Base-by-base conservation (phyloP, 2,888 invertebrate species). In the Monoplex corrugatus region DNA sequence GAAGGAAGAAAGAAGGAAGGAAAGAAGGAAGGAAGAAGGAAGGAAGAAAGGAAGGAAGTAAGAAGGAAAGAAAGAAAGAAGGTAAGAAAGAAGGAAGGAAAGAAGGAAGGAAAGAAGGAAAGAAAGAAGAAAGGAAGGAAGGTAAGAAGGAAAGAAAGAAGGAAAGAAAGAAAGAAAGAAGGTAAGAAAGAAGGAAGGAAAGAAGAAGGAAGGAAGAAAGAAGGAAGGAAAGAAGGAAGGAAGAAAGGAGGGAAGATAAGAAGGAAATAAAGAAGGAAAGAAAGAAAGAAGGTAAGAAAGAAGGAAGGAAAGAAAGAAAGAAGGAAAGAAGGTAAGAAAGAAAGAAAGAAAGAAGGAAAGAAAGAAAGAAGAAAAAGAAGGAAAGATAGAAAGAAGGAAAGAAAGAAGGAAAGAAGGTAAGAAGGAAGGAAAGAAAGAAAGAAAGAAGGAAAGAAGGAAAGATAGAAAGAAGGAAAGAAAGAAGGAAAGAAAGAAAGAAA, bases 311-410 rank as follows among this genome's bases (percentile, higher is more conserved):
- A 28, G 23, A 35, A 13, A 28, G 23, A 35, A 13, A 28, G 23
- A 35, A 13, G 75, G 23, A 78, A 45, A 23, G 87, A 88, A 40
- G 88, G 90, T 90, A 40, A 28, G 38, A 38, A 6, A 8, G 32
- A 10, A n/a, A 38, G 43, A 44, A 23, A n/a, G 38, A 28, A 28
- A 38, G 43, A 5, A 43, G 0, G 44, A 44, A 19, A 32, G 23
- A 8, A 32, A 32, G 23, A n/a, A 50, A 50, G 50, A 50, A 50
- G n/a, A 19, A 19, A 50, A 50, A 19, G 50, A 50, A 50, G 50
- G 50, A 50, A 50, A 19, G 50, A 50, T 13, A 19, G 50, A 50
- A 50, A 19, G 50, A 50, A 50, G 50, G 50, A 50, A 50, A 19
- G 50, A 50, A 50, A 19, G 50, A 50, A 50, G 50, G 50, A 50